These are phyloP conservation scores for Pristionchus fissidentatus DNA, from an alignment of 2,888 invertebrate genomes.

Conservation along the genomic window DNA sequence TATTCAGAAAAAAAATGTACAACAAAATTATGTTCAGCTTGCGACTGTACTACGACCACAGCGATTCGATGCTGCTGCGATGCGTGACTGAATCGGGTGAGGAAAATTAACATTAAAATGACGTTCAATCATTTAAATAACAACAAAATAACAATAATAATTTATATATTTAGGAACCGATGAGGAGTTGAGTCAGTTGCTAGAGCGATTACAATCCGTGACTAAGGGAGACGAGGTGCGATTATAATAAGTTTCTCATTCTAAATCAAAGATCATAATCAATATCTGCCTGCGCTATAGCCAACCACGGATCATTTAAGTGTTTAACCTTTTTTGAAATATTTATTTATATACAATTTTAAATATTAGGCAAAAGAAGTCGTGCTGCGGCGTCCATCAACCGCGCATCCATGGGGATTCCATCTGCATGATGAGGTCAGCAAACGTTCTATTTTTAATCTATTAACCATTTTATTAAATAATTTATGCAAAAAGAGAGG, in stretches of 20 bases:
- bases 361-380: constrained; percentile 52
- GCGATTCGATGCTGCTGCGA: constrained; percentile 87
- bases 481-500: too few relatives aligned
- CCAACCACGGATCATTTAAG: too few relatives aligned
- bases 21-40: constrained; percentile 54
- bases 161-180: constrained; percentile 59
- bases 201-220: constrained; percentile 86
- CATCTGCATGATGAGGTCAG: constrained; percentile 59
- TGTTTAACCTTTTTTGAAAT: background rate
- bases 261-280: too few relatives aligned
- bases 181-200: constrained; percentile 84
- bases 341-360: background rate
- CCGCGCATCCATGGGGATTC: constrained; percentile 71
- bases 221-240: constrained; percentile 82
- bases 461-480: too few relatives aligned
- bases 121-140: background rate
- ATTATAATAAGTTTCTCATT: too few relatives aligned
- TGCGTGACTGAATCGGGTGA: constrained; percentile 81
- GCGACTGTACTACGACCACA: constrained; percentile 87
- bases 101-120: background rate
- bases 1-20: background rate
- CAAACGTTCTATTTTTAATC: background rate
- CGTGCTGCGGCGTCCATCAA: constrained; percentile 64
- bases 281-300: too few relatives aligned
- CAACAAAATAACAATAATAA: too few relatives aligned